Conservation (phyloP, 2,888 invertebrate species). For the Meiosimyza decipiens region DNA sequence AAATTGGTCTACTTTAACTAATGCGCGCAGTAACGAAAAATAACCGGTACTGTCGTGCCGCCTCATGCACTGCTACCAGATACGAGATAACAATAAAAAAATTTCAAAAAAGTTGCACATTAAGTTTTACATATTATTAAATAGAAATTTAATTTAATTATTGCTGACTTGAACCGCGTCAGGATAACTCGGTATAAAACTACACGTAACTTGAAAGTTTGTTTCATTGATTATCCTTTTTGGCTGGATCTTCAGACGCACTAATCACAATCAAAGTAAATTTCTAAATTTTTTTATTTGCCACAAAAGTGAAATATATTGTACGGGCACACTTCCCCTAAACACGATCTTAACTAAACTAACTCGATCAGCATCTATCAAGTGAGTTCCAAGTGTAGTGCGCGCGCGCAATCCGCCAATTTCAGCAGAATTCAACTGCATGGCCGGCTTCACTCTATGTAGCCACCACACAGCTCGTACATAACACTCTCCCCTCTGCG, state of each 20-base stretch:
- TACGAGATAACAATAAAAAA: too few relatives aligned
- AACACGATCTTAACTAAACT: conserved; percentile 64
- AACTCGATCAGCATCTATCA: conserved; percentile 63
- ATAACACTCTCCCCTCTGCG: not conserved
- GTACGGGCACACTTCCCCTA: conserved; percentile 54
- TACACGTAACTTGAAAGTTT: too few relatives aligned
- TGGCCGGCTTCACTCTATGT: conserved; percentile 35
- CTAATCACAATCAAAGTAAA: not conserved
- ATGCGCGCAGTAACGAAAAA: too few relatives aligned
- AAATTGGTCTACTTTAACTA: too few relatives aligned
- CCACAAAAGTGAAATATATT: not conserved
- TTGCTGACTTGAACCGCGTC: too few relatives aligned
- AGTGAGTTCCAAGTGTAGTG: conserved; percentile 56
- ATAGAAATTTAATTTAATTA: too few relatives aligned
- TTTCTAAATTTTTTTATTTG: not conserved
- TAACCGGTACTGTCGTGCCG: too few relatives aligned
- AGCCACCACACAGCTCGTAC: conserved; percentile 27
- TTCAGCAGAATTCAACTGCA: not conserved
- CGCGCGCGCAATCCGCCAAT: conserved; percentile 40
- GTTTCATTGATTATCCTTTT: not conserved
- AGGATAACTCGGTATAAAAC: too few relatives aligned
- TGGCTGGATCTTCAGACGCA: not conserved
- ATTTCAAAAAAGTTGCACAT: too few relatives aligned
- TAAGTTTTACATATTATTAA: too few relatives aligned
- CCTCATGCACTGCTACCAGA: too few relatives aligned